phyloP scores from a whole-genome alignment of 2,113 vertebrate species.

The Girardinichthys multiradiatus region DNA sequence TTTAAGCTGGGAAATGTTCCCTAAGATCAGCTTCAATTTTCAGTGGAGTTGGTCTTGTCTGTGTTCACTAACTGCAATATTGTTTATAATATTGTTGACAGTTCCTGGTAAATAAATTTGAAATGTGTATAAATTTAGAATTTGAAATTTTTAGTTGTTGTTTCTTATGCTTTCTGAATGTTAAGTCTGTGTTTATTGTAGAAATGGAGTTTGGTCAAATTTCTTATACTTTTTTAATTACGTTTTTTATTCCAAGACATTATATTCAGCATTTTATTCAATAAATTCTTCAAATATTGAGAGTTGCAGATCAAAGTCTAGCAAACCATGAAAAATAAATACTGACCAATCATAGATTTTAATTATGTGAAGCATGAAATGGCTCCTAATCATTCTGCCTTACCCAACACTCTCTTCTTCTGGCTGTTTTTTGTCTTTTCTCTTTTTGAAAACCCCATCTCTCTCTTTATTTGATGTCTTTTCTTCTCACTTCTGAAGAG shows the following conservation, averaged over 20 bases:
- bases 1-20: neutral
- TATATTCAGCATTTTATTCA: neutral
- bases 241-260: neutral
- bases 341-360: constrained; percentile 47
- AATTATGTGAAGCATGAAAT: constrained; percentile 23
- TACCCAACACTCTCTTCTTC: constrained; percentile 10
- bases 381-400: constrained; percentile 15
- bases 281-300: neutral
- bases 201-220: neutral
- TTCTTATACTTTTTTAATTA: neutral
- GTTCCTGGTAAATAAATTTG: neutral
- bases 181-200: too few relatives aligned
- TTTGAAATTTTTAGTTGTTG: neutral
- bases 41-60: neutral
- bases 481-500: constrained; percentile 18
- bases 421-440: constrained; percentile 1
- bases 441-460: constrained; percentile 7
- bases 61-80: neutral
- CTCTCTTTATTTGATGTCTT: neutral
- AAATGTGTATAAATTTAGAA: too few relatives aligned
- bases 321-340: constrained; percentile 34
- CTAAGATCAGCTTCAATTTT: neutral
- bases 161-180: neutral
- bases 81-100: neutral
- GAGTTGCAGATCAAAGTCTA: constrained; percentile 15